These are phyloP conservation scores for Emmelina monodactyla DNA, from an alignment of 2,888 invertebrate genomes.

Conservation along the genomic window DNA sequence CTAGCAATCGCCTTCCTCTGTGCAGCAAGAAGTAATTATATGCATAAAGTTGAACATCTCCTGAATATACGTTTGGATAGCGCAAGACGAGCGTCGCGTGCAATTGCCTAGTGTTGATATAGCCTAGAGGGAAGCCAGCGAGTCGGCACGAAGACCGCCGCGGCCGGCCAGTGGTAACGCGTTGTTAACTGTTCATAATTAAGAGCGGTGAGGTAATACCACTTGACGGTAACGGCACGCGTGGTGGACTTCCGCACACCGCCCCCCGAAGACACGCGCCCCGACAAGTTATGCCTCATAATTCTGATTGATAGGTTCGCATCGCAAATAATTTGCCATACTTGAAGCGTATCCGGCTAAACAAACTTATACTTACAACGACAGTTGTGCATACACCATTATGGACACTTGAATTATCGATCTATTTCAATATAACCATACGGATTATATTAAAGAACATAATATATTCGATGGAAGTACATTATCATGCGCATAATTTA, in stretches of 20 bases:
- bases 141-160: neutral
- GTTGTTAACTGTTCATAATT: slow-evolving; percentile 60
- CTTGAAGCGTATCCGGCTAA: no score
- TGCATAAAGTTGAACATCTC: no score
- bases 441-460: neutral
- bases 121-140: neutral
- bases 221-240: slow-evolving; percentile 46
- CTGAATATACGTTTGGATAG: no score
- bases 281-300: neutral
- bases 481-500: slow-evolving; percentile 5
- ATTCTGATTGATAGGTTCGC: neutral
- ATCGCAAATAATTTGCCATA: no score
- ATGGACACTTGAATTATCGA: neutral
- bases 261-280: slow-evolving; percentile 22
- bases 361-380: no score
- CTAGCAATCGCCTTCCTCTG: no score
- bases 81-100: no score
- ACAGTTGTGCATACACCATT: no score
- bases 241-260: slow-evolving; percentile 42
- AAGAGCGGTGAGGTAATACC: slow-evolving; percentile 50
- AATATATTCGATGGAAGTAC: neutral
- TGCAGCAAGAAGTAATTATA: no score
- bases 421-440: neutral
- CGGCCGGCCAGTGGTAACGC: slow-evolving; percentile 29
- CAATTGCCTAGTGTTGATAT: neutral